These are phyloP conservation scores for Lissocephala sabroskyi DNA, from an alignment of 2,888 invertebrate species.

Conservation along the genomic window DNA sequence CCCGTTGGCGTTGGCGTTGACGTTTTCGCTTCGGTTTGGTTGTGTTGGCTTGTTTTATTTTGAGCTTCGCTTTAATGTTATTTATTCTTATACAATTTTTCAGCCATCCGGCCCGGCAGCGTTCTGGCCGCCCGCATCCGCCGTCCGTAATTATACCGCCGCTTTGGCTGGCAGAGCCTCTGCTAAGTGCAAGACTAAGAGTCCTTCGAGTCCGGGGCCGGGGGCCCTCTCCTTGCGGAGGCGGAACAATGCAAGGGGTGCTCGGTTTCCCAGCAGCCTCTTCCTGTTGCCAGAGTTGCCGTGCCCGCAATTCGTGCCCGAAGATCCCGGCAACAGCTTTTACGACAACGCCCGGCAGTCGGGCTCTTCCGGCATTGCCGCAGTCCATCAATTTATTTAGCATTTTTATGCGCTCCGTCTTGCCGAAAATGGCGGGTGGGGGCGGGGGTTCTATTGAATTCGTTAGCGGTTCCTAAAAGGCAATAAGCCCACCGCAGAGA, in stretches of 20 bases:
- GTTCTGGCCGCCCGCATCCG: neutral
- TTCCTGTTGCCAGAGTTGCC: no score
- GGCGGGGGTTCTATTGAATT: conserved; percentile 52
- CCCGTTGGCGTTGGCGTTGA: no score
- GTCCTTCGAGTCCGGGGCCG: neutral
- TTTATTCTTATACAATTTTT: conserved; percentile 58
- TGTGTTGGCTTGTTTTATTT: conserved; percentile 51
- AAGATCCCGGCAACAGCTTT: conserved; percentile 25
- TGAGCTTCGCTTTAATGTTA: conserved; percentile 57
- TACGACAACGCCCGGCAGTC: conserved; percentile 33
- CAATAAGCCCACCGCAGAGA: conserved; percentile 20
- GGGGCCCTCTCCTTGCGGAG: neutral
- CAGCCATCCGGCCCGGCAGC: neutral
- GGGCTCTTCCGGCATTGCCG: conserved; percentile 32
- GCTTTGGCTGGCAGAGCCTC: no score
- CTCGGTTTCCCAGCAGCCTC: neutral
- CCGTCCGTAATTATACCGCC: neutral
- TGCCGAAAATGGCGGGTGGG: conserved; percentile 17
- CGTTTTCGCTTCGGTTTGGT: conserved; percentile 58
- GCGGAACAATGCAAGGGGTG: neutral
- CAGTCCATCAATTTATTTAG: conserved; percentile 59
- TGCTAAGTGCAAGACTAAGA: neutral
- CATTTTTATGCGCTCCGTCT: conserved; percentile 46
- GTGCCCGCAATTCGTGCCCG: neutral
- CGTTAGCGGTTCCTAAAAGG: conserved; percentile 45